Base-by-base conservation (phyloP, 2,888 invertebrate species). In the Dryobota labecula region DNA sequence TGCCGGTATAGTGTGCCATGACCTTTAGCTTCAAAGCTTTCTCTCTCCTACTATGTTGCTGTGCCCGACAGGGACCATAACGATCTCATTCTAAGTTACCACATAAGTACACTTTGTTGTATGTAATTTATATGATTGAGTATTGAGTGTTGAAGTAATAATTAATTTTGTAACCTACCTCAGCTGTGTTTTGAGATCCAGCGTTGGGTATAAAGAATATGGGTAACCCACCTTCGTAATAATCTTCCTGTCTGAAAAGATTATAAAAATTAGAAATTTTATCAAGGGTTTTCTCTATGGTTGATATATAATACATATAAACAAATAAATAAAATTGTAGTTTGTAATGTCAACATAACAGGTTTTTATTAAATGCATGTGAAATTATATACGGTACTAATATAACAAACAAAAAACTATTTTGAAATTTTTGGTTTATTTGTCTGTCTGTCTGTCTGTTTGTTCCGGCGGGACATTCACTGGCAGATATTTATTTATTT, bases 171-270 rank as follows among this genome's bases (percentile, higher is more conserved):
- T 38, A 11, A 33, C 72, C 13, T 65, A 80, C 81, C 51, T 73
- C 43, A 7, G 11, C 13, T 24, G 11, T 33, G 2, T 11, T 11
- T 1, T n/a, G 41, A 3, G 36, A 56, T 47, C 41, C 65, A 13
- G 68, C 24, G 18, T 62, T 61, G 4, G 86, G 84, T 53, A 82
- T 79, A 15, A 66, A 79, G 15, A 84, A 56, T 8, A 78, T 56
- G 0, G 80, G 86, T 38, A 76, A 36, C 13, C 77, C 78, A 0
- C 74, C 73, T 18, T 33, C 18, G 7, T 74, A 73, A 15, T 47
- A 61, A 0, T 72, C 53, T 0, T 58, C 56, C 7, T 45, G 57
- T 13, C 78, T 83, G 67, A 6, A 78, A 83, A 63, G 2, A 71
- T 38, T 8, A 30, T 1, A 38, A 11, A 27, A 27, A 43, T 36